Conservation (phyloP, 2,113 vertebrate species). For the Vimba vimba region DNA sequence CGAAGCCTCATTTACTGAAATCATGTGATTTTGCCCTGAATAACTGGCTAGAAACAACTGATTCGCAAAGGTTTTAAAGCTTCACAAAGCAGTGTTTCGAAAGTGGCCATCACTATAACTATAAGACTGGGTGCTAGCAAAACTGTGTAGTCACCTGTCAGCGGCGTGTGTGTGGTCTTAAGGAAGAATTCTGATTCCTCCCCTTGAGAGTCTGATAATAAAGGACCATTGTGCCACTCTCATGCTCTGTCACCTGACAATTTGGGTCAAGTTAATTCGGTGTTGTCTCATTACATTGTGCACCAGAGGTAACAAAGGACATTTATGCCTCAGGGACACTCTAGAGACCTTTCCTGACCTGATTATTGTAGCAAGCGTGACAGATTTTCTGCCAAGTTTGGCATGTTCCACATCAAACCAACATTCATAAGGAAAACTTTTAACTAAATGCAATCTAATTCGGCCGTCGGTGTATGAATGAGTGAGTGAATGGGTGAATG, state of each 20-base stretch:
- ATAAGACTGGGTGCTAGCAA: not conserved
- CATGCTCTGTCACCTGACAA: slow-evolving; percentile 62
- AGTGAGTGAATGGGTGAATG: too few species aligned
- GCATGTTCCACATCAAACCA: slow-evolving; percentile 5
- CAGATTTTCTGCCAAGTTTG: slow-evolving; percentile 8
- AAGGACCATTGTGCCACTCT: slow-evolving; percentile 21
- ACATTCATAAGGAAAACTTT: slow-evolving; percentile 21
- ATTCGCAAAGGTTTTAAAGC: too few species aligned
- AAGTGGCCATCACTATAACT: too few species aligned
- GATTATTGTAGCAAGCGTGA: slow-evolving; percentile 26
- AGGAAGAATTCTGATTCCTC: slow-evolving; percentile 26
- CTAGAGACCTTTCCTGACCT: slow-evolving; percentile 56
- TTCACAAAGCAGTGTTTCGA: too few species aligned
- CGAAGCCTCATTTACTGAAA: too few species aligned
- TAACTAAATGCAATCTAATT: not conserved
- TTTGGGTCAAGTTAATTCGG: slow-evolving; percentile 70
- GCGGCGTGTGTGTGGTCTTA: slow-evolving; percentile 30
- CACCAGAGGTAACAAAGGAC: slow-evolving; percentile 63
- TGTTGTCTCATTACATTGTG: slow-evolving; percentile 69
- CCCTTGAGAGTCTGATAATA: slow-evolving; percentile 25
- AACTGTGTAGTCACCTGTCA: slow-evolving; percentile 1
- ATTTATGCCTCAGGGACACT: slow-evolving; percentile 36
- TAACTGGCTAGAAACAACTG: too few species aligned
- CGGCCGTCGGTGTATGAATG: too few species aligned
- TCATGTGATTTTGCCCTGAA: too few species aligned